Conservation (phyloP, 2,888 invertebrate genomes). For the Phalera bucephala region DNA sequence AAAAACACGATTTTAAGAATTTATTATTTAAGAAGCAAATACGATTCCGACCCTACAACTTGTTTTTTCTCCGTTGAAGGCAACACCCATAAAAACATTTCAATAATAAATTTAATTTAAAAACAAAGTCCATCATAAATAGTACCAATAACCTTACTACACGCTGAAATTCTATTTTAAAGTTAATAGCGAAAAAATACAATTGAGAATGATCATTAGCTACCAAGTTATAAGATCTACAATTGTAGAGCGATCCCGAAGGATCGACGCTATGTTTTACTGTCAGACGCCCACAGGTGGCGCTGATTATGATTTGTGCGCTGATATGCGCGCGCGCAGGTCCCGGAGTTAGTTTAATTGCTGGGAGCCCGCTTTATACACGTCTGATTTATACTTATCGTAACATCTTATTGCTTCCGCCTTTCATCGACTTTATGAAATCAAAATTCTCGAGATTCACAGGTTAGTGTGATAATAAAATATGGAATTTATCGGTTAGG, state of each 20-base stretch:
- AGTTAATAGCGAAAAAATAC: background rate
- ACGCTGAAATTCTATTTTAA: background rate
- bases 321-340: conserved; percentile 37
- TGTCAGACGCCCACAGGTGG: conserved; percentile 53
- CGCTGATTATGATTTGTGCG: conserved; percentile 58
- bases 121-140: background rate
- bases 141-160: background rate
- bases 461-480: background rate
- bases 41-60: no score
- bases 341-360: conserved; percentile 31
- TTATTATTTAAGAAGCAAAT: no score
- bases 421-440: conserved; percentile 15
- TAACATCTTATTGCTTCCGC: conserved; percentile 27
- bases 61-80: no score
- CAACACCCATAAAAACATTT: no score
- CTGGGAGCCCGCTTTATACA: conserved; percentile 27
- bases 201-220: conserved; percentile 12
- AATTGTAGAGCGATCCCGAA: conserved; percentile 15
- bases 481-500: background rate
- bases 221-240: conserved; percentile 13
- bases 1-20: no score
- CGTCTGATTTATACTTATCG: conserved; percentile 34
- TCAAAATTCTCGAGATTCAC: background rate
- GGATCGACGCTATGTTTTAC: conserved; percentile 34
- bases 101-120: no score